Evolutionary conservation across 2,888 invertebrate genomes (phyloP).

Genomic region (Exephanes ischioxanthus): DNA sequence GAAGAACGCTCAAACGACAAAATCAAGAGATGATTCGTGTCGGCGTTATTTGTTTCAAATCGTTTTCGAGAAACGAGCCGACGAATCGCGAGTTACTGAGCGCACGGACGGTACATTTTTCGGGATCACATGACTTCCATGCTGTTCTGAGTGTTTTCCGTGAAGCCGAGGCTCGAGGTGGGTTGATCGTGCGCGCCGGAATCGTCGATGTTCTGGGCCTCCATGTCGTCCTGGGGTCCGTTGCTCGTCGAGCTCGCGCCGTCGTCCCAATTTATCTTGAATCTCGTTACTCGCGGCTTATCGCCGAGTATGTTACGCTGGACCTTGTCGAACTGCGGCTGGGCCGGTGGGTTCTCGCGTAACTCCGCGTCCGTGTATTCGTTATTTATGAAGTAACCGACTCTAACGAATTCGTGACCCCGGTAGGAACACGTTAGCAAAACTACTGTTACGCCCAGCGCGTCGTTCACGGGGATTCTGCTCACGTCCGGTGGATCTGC

Average conservation of each 20-base stretch:
- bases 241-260: constrained; percentile 80
- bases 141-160: constrained; percentile 83
- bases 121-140: constrained; percentile 84
- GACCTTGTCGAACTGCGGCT: constrained; percentile 97
- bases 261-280: constrained; percentile 99
- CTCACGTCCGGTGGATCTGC: constrained; percentile 98
- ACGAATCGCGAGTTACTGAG: constrained; percentile 45
- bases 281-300: constrained; percentile 96
- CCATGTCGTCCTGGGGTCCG: constrained; percentile 80
- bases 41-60: background rate
- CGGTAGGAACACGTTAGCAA: constrained; percentile 97
- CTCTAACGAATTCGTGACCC: constrained; percentile 96
- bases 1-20: background rate
- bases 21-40: background rate
- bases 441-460: constrained; percentile 99
- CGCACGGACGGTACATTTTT: constrained; percentile 29
- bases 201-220: constrained; percentile 78
- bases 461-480: constrained; percentile 98
- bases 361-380: constrained; percentile 97
- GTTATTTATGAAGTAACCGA: constrained; percentile 99
- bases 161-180: constrained; percentile 80
- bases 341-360: constrained; percentile 96
- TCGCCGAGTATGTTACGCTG: constrained; percentile 86
- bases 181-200: constrained; percentile 81
- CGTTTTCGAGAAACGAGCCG: background rate